phyloP scores from a whole-genome alignment of 2,888 invertebrate species.

The Rhogogaster chlorosoma region DNA sequence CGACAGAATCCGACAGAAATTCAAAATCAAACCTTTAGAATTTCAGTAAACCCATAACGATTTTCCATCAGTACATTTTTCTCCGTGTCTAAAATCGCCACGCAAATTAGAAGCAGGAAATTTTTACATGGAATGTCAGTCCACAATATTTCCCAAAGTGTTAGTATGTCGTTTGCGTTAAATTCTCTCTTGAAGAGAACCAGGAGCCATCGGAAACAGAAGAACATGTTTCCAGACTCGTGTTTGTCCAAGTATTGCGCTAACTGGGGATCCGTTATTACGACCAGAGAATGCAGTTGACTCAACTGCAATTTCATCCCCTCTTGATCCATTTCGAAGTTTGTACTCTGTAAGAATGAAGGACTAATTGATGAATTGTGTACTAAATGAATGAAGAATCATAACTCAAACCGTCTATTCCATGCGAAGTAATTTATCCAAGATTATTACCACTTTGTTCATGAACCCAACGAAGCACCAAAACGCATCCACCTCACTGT shows the following conservation, averaged over 20 bases:
- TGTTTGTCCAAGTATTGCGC: constrained; percentile 92
- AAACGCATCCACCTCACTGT: constrained; percentile 97
- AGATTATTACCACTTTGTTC: constrained; percentile 90
- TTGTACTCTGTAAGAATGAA: constrained; percentile 83
- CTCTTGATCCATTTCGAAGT: constrained; percentile 98
- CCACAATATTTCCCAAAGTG: constrained; percentile 98
- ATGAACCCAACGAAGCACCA: constrained; percentile 99
- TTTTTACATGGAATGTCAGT: constrained; percentile 96
- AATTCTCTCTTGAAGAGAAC: constrained; percentile 98
- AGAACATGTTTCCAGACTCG: constrained; percentile 98
- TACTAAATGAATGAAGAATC: background rate
- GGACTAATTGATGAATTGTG: background rate
- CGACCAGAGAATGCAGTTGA: constrained; percentile 90
- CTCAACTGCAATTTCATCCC: constrained; percentile 96
- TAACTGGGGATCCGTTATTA: constrained; percentile 91
- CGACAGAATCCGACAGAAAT: background rate
- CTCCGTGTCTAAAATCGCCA: constrained; percentile 95
- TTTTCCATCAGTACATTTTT: constrained; percentile 93
- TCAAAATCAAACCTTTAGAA: constrained; percentile 86
- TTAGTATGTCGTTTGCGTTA: constrained; percentile 90
- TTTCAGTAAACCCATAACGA: constrained; percentile 97
- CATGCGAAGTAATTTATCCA: constrained; percentile 35
- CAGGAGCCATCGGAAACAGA: constrained; percentile 98
- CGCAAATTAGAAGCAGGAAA: constrained; percentile 95
- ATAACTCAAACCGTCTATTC: background rate